Evolutionary conservation across 2,797 vertebrate species (phyloP), one percentile per base, ranked within the genome.

Genomic region (Lepilemur septentrionalis): DNA sequence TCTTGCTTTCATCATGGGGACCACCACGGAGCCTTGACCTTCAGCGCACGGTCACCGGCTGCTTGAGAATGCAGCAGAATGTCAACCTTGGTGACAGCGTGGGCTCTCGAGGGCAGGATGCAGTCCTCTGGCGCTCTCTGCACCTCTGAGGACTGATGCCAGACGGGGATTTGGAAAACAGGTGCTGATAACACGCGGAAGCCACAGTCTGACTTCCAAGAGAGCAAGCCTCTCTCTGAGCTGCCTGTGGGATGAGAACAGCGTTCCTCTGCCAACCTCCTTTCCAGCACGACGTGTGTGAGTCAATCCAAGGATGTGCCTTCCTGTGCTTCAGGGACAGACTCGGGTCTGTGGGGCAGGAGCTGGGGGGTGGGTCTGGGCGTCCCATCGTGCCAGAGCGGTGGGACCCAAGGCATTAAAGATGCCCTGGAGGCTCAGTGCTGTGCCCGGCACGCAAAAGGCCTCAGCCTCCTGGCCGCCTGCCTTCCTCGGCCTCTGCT

Each of bases 381-480:
- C 13, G 10, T 61, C 75, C 4, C 14, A 18, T 38, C 35, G 6
- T 18, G 63, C 38, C 59, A 30, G 92, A 72, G 30, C 38, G 1
- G 82, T 25, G 17, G 89, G n/a, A n/a, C 28, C n/a, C 0, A 4
- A 41, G 46, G 43, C 32, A 0, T 0, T 30, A 72, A 65, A 48
- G 63, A 14, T 2, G 18, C 4, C 46, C 3, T 9, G 2, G n/a
- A 32, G 43, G n/a, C 30, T 4, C 9, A 0, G 57, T 15, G 79
- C 32, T 4, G 7, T 35, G 8, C 78, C 35, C 2, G 14, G 35
- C 32, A 5, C 0, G 0, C 3, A 1, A n/a, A 9, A 0, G 0
- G 41, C 28, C 84, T 55, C 35, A 0, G 0, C 22, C 57, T 76
- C 81, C 70, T 55, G 55, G 83, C 70, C 11, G 0, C 7, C 73